These are phyloP conservation scores for Euborellia annulipes DNA, from an alignment of 1,140 invertebrate genomes.

Conservation along the genomic window DNA sequence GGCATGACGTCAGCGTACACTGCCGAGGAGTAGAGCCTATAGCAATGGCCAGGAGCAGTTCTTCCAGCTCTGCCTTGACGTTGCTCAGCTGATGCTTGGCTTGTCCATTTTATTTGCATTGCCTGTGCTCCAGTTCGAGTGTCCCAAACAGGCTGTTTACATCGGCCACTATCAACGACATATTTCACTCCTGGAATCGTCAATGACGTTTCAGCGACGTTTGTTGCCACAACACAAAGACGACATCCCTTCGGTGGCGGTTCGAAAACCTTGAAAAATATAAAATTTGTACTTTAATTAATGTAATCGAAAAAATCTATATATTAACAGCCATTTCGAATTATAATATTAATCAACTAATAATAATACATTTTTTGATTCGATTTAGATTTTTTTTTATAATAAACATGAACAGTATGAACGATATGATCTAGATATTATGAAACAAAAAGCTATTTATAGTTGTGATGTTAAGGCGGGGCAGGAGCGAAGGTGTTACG, in stretches of 20 bases:
- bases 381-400: no score
- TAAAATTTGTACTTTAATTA: constrained; percentile 2
- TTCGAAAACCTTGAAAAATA: constrained; percentile 52
- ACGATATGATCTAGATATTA: no score
- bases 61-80: constrained; percentile 84
- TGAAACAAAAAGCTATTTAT: no score
- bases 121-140: constrained; percentile 80
- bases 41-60: constrained; percentile 79
- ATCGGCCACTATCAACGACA: constrained; percentile 83
- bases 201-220: constrained; percentile 95
- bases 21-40: constrained; percentile 90
- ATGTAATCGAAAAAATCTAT: no score
- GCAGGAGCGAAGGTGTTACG: no score
- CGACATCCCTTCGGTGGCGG: constrained; percentile 60
- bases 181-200: constrained; percentile 94
- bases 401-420: no score
- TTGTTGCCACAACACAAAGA: constrained; percentile 91
- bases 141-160: constrained; percentile 50
- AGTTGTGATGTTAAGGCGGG: no score
- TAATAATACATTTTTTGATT: no score
- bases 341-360: neutral
- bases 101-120: constrained; percentile 76
- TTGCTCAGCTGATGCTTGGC: constrained; percentile 89
- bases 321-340: no score
- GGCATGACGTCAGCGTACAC: constrained; percentile 84